phyloP scores from a whole-genome alignment of 2,797 vertebrate species.

The Cetoscarus ocellatus region DNA sequence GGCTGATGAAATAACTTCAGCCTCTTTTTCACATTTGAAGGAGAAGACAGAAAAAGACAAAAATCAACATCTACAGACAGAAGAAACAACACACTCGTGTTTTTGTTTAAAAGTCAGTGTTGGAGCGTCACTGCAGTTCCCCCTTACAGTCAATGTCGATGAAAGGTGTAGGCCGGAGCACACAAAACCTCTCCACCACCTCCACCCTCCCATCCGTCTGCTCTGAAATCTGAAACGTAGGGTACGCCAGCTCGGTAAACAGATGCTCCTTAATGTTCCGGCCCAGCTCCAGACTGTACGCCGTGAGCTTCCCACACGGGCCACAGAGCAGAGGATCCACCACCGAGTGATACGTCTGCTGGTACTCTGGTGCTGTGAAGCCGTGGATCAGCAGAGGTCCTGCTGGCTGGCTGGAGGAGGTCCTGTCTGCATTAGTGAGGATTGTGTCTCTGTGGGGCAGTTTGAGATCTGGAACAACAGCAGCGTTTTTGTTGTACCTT shows the following conservation, averaged over 20 bases:
- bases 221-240: constrained; percentile 59
- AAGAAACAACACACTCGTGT: neutral
- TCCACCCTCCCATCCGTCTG: constrained; percentile 54
- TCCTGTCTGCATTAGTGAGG: constrained; percentile 6
- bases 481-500: constrained; percentile 66
- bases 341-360: constrained; percentile 70
- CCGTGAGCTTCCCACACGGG: constrained; percentile 49
- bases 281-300: constrained; percentile 78
- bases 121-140: constrained; percentile 22
- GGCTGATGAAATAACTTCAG: too few relatives aligned
- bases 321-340: constrained; percentile 77
- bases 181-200: constrained; percentile 75
- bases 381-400: constrained; percentile 72
- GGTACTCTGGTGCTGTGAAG: constrained; percentile 74
- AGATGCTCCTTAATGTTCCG: constrained; percentile 76
- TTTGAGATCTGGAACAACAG: constrained; percentile 66
- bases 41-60: constrained; percentile 4
- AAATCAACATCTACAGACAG: neutral
- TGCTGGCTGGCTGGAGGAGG: neutral
- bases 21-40: too few relatives aligned
- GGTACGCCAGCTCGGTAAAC: constrained; percentile 74
- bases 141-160: constrained; percentile 63
- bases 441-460: neutral
- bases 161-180: constrained; percentile 72
- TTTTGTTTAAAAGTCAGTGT: constrained; percentile 8